phyloP scores from a whole-genome alignment of 2,888 invertebrate genomes.

The Trachelus iudaicus region DNA sequence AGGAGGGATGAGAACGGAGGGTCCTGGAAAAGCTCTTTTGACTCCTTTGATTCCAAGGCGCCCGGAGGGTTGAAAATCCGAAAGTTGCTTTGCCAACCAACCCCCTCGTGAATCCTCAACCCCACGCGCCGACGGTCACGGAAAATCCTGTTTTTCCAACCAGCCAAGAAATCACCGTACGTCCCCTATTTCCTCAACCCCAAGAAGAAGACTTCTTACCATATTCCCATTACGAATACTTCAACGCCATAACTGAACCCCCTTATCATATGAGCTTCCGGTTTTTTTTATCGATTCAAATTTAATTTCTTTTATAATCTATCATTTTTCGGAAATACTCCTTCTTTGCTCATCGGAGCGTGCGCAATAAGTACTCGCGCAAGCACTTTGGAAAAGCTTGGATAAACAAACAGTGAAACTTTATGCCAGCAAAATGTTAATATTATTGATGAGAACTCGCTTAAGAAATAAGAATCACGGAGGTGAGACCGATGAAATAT shows the following conservation, averaged over 20 bases:
- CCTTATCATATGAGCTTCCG: not conserved
- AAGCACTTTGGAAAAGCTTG: constrained; percentile 2
- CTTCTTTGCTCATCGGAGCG: not conserved
- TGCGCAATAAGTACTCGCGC: not conserved
- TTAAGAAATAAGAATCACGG: constrained; percentile 25
- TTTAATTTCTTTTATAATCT: not conserved
- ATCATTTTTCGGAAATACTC: not conserved
- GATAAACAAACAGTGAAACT: constrained; percentile 55
- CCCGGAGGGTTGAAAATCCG: constrained; percentile 24
- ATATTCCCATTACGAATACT: not conserved
- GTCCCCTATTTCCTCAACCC: constrained; percentile 26
- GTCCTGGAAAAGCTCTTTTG: constrained; percentile 57
- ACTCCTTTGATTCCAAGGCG: constrained; percentile 58
- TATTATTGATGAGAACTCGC: constrained; percentile 53
- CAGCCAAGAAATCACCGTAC: not conserved
- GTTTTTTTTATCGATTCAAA: not conserved
- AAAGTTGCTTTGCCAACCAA: constrained; percentile 50
- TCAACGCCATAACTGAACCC: constrained; percentile 4
- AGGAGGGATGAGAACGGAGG: not conserved
- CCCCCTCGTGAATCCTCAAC: constrained; percentile 28
- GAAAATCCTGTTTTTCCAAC: constrained; percentile 1
- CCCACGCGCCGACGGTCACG: constrained; percentile 23
- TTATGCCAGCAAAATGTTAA: constrained; percentile 51
- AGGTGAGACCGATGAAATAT: constrained; percentile 29
- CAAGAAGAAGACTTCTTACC: constrained; percentile 14